phyloP scores from a whole-genome alignment of 2,888 invertebrate species.

The Crioceris asparagi region DNA sequence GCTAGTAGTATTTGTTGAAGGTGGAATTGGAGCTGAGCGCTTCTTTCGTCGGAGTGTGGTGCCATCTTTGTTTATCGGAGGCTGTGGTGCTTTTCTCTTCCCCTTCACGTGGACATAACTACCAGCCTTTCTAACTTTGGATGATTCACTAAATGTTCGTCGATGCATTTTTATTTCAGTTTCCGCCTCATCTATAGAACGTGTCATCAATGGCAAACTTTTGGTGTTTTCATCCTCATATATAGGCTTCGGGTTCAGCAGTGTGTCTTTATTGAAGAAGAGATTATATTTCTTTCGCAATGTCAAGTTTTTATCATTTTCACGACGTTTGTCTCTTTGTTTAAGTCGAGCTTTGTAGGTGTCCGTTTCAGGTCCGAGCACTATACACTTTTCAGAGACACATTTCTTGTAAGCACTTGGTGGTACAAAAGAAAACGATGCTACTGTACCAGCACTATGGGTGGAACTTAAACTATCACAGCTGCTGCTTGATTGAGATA shows the following conservation, averaged over 20 bases:
- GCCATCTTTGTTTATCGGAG: constrained; percentile 40
- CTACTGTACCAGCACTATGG: constrained; percentile 61
- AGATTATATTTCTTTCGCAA: constrained; percentile 55
- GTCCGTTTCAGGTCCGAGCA: constrained; percentile 49
- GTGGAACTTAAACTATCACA: constrained; percentile 54
- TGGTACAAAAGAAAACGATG: constrained; percentile 59
- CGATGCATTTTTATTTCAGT: constrained; percentile 36
- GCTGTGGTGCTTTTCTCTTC: constrained; percentile 62
- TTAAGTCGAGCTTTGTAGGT: constrained; percentile 51
- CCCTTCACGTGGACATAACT: constrained; percentile 58
- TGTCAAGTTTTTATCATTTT: constrained; percentile 50
- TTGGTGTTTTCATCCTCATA: constrained; percentile 29
- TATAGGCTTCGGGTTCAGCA: constrained; percentile 22
- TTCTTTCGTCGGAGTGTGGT: constrained; percentile 35
- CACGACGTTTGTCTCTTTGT: constrained; percentile 47
- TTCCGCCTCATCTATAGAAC: constrained; percentile 22
- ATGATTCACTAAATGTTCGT: constrained; percentile 52
- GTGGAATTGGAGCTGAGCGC: constrained; percentile 40
- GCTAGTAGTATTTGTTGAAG: constrained; percentile 23
- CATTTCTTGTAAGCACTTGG: constrained; percentile 40
- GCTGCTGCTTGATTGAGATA: constrained; percentile 38
- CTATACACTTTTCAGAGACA: constrained; percentile 29
- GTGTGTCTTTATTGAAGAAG: constrained; percentile 35
- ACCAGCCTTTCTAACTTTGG: constrained; percentile 47
- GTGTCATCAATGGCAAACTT: constrained; percentile 38